These are phyloP conservation scores for Sturnus vulgaris DNA, from an alignment of 2,113 vertebrate genomes.

Conservation along the genomic window DNA sequence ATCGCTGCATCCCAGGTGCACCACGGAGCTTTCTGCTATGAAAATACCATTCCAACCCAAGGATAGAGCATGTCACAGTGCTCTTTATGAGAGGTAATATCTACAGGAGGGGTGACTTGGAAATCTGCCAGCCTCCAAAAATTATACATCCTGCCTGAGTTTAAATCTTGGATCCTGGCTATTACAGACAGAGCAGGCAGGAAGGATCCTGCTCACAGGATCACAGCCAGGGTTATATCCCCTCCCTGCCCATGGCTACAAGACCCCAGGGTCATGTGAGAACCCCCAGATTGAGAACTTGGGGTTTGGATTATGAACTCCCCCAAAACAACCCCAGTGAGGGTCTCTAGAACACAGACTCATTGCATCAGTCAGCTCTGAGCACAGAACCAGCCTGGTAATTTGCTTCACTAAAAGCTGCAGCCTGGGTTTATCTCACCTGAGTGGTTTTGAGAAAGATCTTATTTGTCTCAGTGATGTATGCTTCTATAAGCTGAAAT, in stretches of 20 bases:
- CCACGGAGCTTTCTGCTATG: neutral
- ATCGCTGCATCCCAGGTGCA: constrained; percentile 33
- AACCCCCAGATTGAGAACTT: neutral
- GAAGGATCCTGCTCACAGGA: constrained; percentile 5
- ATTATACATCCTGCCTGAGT: neutral
- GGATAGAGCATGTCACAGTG: neutral
- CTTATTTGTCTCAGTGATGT: neutral
- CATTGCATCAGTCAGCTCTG: accelerated
- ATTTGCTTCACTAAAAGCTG: neutral
- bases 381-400: neutral
- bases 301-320: neutral
- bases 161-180: constrained; percentile 17
- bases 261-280: accelerated
- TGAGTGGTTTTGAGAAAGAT: neutral
- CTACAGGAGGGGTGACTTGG: neutral
- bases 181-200: constrained; percentile 30
- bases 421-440: neutral
- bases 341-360: neutral
- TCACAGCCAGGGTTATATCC: neutral
- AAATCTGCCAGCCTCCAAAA: constrained; percentile 24
- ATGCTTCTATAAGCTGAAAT: neutral
- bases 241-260: neutral
- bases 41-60: neutral
- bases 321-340: neutral
- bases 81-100: neutral